Evolutionary conservation across 2,888 invertebrate species (phyloP), one percentile per base, ranked within the genome.

Genomic region (Pyrochroa serraticornis): DNA sequence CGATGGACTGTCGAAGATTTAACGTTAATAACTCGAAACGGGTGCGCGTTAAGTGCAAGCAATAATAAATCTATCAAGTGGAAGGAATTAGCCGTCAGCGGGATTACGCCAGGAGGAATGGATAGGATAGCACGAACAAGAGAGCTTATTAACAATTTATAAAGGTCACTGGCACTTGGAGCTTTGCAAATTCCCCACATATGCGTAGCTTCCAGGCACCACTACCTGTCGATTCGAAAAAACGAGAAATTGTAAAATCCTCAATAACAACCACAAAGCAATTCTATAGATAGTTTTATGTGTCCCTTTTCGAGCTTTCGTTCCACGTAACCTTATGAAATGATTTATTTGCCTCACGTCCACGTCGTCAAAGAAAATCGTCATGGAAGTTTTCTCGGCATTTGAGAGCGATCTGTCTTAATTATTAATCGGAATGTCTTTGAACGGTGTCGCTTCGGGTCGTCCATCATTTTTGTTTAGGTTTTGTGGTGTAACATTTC

Each of bases 11-110:
- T 43, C 6, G 30, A 42, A 32, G 46, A 39, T 22, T 46, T 39
- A 30, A 22, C 53, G 53, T 53, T 46, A 53, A 46, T 53, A 45
- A 39, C 45, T 39, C 41, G 39, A 35, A 53, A 46, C 33, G 53
- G 46, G 46, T 34, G 53, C 51, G 51, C 52, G 44, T 52, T 52
- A 53, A 53, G 53, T 53, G 53, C 53, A 46, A 22, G 22, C 22
- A 53, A 57, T 57, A 57, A 57, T 57, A 57, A 57, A 57, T 57
- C 57, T 57, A 57, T 51, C 57, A 57, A 57, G 50, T 51, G 51
- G 42, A 32, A 57, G 45, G 57, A 57, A 57, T 57, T 57, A 46
- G 51, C 57, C 57, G 51, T 57, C 57, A 57, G 57, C 57, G 51
- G 51, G 51, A 57, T 50, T 36, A 39, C 56, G 51, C 57, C 45